Evolutionary conservation across 2,888 invertebrate species (phyloP), one percentile per base, ranked within the genome.

Genomic region (Caenorhabditis japonica): DNA sequence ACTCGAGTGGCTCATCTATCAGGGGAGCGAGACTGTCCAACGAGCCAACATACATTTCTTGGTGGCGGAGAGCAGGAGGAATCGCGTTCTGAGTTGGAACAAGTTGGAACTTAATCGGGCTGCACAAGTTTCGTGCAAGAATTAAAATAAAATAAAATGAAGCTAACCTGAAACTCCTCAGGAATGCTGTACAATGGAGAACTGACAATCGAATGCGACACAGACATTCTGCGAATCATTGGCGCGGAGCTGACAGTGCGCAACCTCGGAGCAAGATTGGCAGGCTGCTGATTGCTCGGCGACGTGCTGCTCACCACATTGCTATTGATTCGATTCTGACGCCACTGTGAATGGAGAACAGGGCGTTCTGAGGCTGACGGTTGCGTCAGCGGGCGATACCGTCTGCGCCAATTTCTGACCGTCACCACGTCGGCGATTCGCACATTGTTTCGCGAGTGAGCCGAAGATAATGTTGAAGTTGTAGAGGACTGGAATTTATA

Each of bases 101-200:
- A n/a, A n/a, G n/a, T n/a, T n/a, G n/a, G n/a, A n/a, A n/a, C n/a
- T n/a, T n/a, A n/a, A n/a, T n/a, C n/a, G n/a, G n/a, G n/a, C n/a
- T n/a, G n/a, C n/a, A n/a, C n/a, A n/a, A n/a, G n/a, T n/a, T n/a
- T n/a, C n/a, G n/a, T n/a, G n/a, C n/a, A n/a, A n/a, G n/a, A n/a
- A n/a, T n/a, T n/a, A n/a, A n/a, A n/a, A n/a, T n/a, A n/a, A n/a
- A n/a, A n/a, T n/a, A n/a, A n/a, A n/a, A n/a, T n/a, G 4, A 39
- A 39, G 13, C 52, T 68, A 10, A 61, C 68, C 43, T 78, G 71
- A 49, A 64, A 52, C 25, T 79, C 82, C 38, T 82, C 82, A 0
- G 80, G 80, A n/a, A 82, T 82, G 72, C 79, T 77, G 74, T 82
- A 82, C 33, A 82, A 58, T 5, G 82, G 80, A n/a, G 75, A 75